These are phyloP conservation scores for Charaxes varanes DNA, from an alignment of 1,140 invertebrate genomes.

Conservation along the genomic window DNA sequence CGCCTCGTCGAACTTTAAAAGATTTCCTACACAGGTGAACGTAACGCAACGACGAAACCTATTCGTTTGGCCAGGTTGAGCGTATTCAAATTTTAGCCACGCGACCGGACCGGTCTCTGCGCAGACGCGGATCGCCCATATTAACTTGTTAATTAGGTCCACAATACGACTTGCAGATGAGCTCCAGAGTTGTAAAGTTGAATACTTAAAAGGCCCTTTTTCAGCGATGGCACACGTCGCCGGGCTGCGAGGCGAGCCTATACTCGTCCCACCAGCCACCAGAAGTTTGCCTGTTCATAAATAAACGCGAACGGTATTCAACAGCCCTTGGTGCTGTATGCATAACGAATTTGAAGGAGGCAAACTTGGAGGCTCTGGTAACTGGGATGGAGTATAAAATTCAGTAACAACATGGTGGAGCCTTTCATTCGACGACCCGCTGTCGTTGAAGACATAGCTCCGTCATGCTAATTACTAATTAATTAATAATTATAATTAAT, in stretches of 20 bases:
- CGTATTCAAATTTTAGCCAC: constrained; percentile 21
- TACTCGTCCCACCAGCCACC: constrained; percentile 75
- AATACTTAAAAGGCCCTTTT: constrained; percentile 75
- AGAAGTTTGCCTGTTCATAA: constrained; percentile 76
- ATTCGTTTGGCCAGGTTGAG: constrained; percentile 20
- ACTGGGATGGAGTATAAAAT: constrained; percentile 75
- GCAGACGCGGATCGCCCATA: constrained; percentile 78
- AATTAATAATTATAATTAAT: constrained; percentile 14
- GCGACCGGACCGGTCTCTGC: constrained; percentile 32
- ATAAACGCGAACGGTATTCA: constrained; percentile 76
- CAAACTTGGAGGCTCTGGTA: constrained; percentile 72
- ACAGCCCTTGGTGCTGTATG: constrained; percentile 76
- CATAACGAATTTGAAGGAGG: constrained; percentile 76
- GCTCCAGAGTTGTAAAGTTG: constrained; percentile 77
- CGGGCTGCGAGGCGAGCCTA: constrained; percentile 76
- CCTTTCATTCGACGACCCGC: constrained; percentile 69
- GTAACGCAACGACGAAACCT: constrained; percentile 25
- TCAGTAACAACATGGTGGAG: constrained; percentile 72
- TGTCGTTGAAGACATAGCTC: constrained; percentile 67
- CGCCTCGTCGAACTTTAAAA: constrained; percentile 41
- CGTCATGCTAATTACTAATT: constrained; percentile 49
- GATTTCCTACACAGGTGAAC: constrained; percentile 40
- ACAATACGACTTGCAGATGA: constrained; percentile 93
- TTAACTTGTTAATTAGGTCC: constrained; percentile 93
- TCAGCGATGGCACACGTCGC: constrained; percentile 75